Evolutionary conservation across 2,797 vertebrate genomes (phyloP), one percentile per base, ranked within the genome.

Genomic region (Pipistrellus pipistrellus): DNA sequence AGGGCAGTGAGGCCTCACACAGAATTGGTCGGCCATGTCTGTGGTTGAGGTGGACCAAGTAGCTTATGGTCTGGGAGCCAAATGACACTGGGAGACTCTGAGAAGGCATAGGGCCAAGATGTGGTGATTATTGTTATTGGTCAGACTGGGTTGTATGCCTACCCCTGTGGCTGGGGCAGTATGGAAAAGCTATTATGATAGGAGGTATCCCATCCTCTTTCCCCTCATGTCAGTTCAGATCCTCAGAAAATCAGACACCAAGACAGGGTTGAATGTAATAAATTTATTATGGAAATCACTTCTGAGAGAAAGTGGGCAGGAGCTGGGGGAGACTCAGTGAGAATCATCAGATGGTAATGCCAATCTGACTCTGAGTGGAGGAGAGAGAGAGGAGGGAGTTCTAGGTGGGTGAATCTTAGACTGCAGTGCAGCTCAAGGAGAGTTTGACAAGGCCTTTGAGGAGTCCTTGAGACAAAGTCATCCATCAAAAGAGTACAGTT

Each of bases 261-360:
- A 44, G 62, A 88, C 35, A 55, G 14, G 38, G 20, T 55, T 80
- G 62, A 75, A 73, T 30, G 20, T 57, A 90, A 90, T 15, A 57
- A 21, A 82, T 53, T 72, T 86, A 81, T 75, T 85, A 51, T 11
- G n/a, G 75, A 69, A 85, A 92, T 90, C 6, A 66, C 13, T 51
- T 25, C 9, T 80, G 94, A 77, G 51, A 91, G 53, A 85, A 92
- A 85, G 83, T 38, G 71, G 32, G 66, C 14, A 27, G 14, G 44
- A 57, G 7, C 64, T 55, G 8, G 44, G 35, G 8, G 32, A 84
- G 72, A 59, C 57, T 14, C 10, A 38, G 68, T 59, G 68, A 80
- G 38, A 25, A 68, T 86, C 75, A 44, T 38, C 5, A 30, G 46
- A 41, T 11, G 66, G 48, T 55, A 44, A 93, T 15, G 18, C 27